Percentiles rank a stretch among this genome's conserved stretches.
These are phyloP conservation scores for Heteropelma amictum DNA, from an alignment of 2,888 invertebrate genomes.

Conservation along the genomic window DNA sequence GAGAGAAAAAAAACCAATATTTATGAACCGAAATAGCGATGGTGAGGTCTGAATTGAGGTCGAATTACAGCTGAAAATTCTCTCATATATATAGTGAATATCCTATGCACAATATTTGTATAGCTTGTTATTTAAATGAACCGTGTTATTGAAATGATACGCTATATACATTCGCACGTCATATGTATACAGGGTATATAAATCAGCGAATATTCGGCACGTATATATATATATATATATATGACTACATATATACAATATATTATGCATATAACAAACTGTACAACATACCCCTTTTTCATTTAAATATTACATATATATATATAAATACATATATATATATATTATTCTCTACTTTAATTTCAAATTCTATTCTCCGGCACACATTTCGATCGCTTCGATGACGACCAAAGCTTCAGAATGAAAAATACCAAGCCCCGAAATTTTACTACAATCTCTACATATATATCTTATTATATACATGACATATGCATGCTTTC, in stretches of 20 bases:
- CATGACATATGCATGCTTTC: conserved; percentile 69
- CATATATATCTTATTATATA: conserved; percentile 54
- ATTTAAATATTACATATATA: background rate
- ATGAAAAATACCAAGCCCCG: conserved; percentile 39
- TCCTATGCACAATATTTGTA: conserved; percentile 58
- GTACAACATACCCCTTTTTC: conserved; percentile 36
- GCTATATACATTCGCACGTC: conserved; percentile 43
- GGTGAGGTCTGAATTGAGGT: background rate
- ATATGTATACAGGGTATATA: conserved; percentile 41
- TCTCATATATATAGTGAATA: conserved; percentile 52
- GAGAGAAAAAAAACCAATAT: background rate
- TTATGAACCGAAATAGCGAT: background rate
- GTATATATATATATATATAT: conserved; percentile 12
- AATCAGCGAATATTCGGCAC: conserved; percentile 26
- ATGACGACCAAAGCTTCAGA: conserved; percentile 61
- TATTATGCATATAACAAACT: conserved; percentile 55
- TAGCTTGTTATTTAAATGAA: conserved; percentile 58
- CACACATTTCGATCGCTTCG: conserved; percentile 71
- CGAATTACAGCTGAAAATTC: background rate
- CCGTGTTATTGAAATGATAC: conserved; percentile 42
- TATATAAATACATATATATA: conserved; percentile 31
- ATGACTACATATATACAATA: conserved; percentile 3
- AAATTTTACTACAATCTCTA: conserved; percentile 57
- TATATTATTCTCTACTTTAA: conserved; percentile 53
- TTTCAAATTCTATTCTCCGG: conserved; percentile 67